A percentile compares a stretch with the other conserved stretches of the same genome.
phyloP scores from a whole-genome alignment of 2,797 vertebrate genomes.

The Syngnathus rostellatus region DNA sequence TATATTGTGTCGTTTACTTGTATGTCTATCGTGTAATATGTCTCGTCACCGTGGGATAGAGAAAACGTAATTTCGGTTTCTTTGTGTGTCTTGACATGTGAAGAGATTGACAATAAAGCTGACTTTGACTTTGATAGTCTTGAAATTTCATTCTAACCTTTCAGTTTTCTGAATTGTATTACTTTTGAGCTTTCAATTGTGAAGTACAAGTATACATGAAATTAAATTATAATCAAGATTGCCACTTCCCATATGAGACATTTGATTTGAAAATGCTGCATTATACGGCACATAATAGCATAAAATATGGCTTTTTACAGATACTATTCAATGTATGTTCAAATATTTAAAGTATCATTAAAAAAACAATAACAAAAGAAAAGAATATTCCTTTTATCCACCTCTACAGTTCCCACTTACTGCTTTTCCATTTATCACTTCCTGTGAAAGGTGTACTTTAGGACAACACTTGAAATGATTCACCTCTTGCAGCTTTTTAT shows the following conservation, averaged over 20 bases:
- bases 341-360: not conserved
- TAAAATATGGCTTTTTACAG: not conserved
- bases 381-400: not conserved
- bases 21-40: too few species aligned
- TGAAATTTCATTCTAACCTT: not conserved
- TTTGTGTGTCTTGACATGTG: too few species aligned
- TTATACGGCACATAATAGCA: too few species aligned
- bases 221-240: not conserved
- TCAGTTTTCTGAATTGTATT: not conserved
- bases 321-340: not conserved
- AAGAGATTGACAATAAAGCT: too few species aligned
- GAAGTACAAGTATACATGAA: not conserved
- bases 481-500: slow-evolving; percentile 38
- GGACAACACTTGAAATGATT: slow-evolving; percentile 36
- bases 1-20: too few species aligned
- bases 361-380: not conserved
- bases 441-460: slow-evolving; percentile 24
- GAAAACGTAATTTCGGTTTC: too few species aligned
- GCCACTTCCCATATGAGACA: not conserved
- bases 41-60: too few species aligned
- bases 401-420: not conserved
- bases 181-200: not conserved
- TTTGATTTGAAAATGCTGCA: not conserved
- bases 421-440: slow-evolving; percentile 11
- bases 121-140: too few species aligned